Base-by-base conservation (phyloP, 2,888 invertebrate species). In the Eristalis tenax region DNA sequence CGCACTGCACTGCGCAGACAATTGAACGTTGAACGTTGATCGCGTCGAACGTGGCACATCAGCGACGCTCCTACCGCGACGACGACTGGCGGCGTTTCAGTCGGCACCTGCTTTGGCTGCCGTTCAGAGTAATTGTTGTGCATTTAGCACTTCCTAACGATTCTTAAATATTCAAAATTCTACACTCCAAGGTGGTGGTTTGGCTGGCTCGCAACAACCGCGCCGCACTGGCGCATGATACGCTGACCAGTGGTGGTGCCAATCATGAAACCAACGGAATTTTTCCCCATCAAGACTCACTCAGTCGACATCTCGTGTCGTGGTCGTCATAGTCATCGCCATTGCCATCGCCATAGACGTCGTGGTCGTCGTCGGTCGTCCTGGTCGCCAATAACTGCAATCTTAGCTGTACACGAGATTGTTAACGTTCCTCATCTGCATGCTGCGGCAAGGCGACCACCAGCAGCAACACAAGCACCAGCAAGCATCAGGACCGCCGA, bases 391-490 rank as follows among this genome's bases (percentile, higher is more conserved):
- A 83, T 87, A 87, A 83, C 83, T 71, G 83, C 87, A 83, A 87
- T 87, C 83, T 64, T 87, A 83, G 87, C 87, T 87, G 87, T 87
- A 87, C 87, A 87, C 79, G 76, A 83, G 87, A 83, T 87, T 76
- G 66, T 87, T 83, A 68, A 75, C 79, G 79, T 87, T 87, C 79
- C 76, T 87, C 79, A 83, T 87, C 83, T 87, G 87, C 87, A 87
- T 87, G 79, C 73, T 73, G 83, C 32, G 87, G 71, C 79, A 64
- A 87, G 71, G 59, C 76, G 87, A 87, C 83, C 79, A 83, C 87
- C 86, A 79, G 79, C 86, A 83, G 26, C 59, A 38, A 2, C 38
- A 26, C 23, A 66, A 57, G 59, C 66, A 23, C 50, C 77, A 63
- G 50, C 61, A 38, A 5, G 50, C 61, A 38, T 1, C 13, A 11